phyloP scores from a whole-genome alignment of 2,888 invertebrate species.

The Coronaproctus castanopsis region DNA sequence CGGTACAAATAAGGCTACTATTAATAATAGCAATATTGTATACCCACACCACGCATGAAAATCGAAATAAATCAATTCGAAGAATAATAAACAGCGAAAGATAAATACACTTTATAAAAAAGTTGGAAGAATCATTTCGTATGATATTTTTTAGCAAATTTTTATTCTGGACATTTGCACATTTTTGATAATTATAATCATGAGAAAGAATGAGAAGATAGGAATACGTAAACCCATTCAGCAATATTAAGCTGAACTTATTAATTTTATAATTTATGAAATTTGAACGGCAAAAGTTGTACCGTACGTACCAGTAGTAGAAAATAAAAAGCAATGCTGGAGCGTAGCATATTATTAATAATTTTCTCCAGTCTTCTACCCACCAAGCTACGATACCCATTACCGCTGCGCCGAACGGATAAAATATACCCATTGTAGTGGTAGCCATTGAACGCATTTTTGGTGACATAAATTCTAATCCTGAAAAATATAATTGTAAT shows the following conservation, averaged over 20 bases:
- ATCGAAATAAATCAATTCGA: too few species aligned
- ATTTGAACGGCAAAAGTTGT: not conserved
- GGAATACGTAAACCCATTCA: not conserved
- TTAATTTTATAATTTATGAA: not conserved
- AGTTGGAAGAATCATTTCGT: too few species aligned
- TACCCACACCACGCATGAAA: too few species aligned
- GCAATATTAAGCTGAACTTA: not conserved
- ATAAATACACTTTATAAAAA: too few species aligned
- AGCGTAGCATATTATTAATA: slow-evolving; percentile 41
- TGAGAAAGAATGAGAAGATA: not conserved
- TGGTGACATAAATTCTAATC: slow-evolving; percentile 55
- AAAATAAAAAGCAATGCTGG: slow-evolving; percentile 44
- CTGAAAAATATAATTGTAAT: slow-evolving; percentile 30
- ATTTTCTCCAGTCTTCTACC: slow-evolving; percentile 43
- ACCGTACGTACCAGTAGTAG: slow-evolving; percentile 35
- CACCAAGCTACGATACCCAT: slow-evolving; percentile 38
- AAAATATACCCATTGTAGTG: slow-evolving; percentile 36
- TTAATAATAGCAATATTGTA: too few species aligned
- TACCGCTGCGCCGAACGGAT: slow-evolving; percentile 40
- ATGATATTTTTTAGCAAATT: too few species aligned
- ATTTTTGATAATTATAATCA: too few species aligned
- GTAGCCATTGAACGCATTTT: slow-evolving; percentile 39
- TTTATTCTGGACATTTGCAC: too few species aligned
- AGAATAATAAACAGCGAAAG: too few species aligned
- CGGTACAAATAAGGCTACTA: too few species aligned